A percentile compares a stretch with the other conserved stretches of the same genome.
Conservation (phyloP, 2,888 invertebrate genomes). For the Entomobrya proxima region DNA sequence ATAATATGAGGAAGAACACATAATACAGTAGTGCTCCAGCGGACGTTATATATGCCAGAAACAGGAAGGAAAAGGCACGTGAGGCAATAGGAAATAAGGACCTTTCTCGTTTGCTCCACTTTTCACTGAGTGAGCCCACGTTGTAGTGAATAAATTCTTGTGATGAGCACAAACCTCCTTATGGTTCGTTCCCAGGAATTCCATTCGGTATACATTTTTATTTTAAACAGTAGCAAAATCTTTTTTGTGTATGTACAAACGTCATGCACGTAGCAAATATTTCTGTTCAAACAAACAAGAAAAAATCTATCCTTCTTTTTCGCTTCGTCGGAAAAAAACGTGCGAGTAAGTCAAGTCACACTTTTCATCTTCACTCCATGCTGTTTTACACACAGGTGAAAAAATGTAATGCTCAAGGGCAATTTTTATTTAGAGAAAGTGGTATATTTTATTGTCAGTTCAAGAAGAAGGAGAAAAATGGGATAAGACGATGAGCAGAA, state of each 20-base stretch:
- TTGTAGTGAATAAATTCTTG: constrained; percentile 37
- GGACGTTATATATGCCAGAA: constrained; percentile 20
- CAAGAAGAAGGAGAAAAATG: neutral
- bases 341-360: constrained; percentile 21
- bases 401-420: constrained; percentile 62
- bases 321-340: neutral
- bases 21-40: neutral
- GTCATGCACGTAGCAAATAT: neutral
- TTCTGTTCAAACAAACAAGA: neutral
- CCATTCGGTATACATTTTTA: too few species aligned
- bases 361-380: constrained; percentile 10
- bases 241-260: too few species aligned
- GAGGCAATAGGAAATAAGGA: constrained; percentile 41
- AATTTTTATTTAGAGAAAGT: constrained; percentile 54
- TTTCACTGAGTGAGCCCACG: constrained; percentile 8
- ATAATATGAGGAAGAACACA: neutral
- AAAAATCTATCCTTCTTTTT: constrained; percentile 1
- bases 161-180: constrained; percentile 7
- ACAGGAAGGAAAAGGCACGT: constrained; percentile 51
- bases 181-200: too few species aligned
- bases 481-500: neutral
- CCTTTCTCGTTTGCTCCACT: constrained; percentile 48
- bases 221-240: too few species aligned
- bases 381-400: constrained; percentile 27
- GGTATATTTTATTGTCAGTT: constrained; percentile 60